Evolutionary conservation across 1,140 invertebrate species (phyloP).

Genomic region (Myzus persicae): DNA sequence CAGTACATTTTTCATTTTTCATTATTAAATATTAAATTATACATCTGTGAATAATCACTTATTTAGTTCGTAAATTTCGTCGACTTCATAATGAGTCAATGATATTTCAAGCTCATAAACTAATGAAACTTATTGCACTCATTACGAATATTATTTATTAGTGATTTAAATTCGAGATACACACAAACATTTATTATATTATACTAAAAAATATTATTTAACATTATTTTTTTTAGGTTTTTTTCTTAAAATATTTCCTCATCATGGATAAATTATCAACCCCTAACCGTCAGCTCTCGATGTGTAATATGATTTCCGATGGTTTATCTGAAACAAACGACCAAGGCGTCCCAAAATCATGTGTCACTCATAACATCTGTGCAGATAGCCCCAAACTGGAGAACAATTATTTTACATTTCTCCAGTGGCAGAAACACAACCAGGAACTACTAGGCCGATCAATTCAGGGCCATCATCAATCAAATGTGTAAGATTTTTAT

Average conservation of each 20-base stretch:
- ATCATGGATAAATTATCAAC: neutral
- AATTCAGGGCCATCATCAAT: constrained; percentile 5
- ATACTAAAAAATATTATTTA: neutral
- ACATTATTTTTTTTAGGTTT: neutral
- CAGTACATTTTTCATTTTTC: too few relatives aligned
- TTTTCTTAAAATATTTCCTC: neutral
- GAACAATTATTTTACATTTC: neutral
- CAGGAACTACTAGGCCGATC: neutral
- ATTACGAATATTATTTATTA: neutral
- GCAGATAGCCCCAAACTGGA: neutral
- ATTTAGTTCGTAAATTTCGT: too few relatives aligned
- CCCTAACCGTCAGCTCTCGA: neutral
- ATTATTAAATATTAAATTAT: too few relatives aligned
- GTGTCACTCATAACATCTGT: neutral
- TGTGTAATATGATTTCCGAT: constrained; percentile 32
- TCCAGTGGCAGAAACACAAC: constrained; percentile 28
- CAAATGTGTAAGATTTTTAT: constrained; percentile 40
- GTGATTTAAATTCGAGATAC: neutral
- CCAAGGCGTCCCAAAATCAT: neutral
- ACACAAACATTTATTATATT: neutral
- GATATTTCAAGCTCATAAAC: too few relatives aligned
- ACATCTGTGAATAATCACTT: too few relatives aligned
- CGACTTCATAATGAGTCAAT: too few relatives aligned
- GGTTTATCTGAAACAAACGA: neutral
- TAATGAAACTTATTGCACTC: too few relatives aligned